Conservation (phyloP, 2,888 invertebrate species). For the Mesorhabditis belari region DNA sequence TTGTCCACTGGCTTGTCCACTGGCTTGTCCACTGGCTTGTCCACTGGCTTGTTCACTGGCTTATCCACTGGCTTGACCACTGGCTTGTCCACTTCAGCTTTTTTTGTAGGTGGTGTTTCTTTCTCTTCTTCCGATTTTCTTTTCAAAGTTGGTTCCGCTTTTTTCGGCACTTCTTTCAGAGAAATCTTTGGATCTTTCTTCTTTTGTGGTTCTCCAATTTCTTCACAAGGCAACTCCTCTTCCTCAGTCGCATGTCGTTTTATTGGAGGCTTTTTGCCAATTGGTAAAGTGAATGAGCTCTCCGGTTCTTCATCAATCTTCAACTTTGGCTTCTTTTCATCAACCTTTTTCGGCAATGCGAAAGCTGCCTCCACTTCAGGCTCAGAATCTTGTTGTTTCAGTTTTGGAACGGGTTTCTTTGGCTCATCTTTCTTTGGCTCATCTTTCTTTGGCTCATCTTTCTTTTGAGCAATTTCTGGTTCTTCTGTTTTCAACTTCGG, state of each 20-base stretch:
- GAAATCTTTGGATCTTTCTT: too few species aligned
- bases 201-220: not conserved
- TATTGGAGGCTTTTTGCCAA: not conserved
- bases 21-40: too few species aligned
- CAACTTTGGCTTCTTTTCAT: not conserved
- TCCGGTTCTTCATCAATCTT: not conserved
- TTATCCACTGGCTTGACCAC: too few species aligned
- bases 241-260: not conserved
- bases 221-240: too few species aligned
- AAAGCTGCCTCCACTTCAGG: not conserved
- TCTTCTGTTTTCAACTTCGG: not conserved
- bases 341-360: too few species aligned
- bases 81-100: too few species aligned
- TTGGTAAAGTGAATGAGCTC: not conserved
- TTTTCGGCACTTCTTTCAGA: too few species aligned
- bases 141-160: not conserved
- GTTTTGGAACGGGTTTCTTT: not conserved
- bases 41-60: too few species aligned
- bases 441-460: not conserved
- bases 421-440: too few species aligned
- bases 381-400: not conserved
- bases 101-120: too few species aligned
- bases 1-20: too few species aligned
- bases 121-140: too few species aligned
- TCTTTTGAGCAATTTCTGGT: not conserved